These are phyloP conservation scores for Vulpes ferrilata DNA, from an alignment of 2,113 vertebrate genomes.

Conservation along the genomic window DNA sequence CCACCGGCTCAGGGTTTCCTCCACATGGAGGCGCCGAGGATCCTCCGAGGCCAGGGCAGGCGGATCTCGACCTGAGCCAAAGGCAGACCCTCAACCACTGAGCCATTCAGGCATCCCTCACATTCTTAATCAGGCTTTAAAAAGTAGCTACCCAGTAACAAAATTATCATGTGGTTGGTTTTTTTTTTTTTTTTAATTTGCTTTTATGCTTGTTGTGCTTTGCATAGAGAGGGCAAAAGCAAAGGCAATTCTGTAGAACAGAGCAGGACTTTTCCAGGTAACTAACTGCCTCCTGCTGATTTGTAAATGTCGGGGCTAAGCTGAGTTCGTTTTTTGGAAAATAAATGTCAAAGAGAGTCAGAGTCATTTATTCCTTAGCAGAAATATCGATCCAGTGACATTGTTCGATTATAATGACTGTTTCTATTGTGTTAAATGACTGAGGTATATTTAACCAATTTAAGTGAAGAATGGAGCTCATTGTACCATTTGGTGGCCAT, in stretches of 20 bases:
- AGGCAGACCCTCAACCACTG: too few species aligned
- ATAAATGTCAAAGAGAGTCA: conserved; percentile 67
- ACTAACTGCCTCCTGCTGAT: background rate
- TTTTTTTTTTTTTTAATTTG: background rate
- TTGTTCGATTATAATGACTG: conserved; percentile 73
- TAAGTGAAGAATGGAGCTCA: conserved; percentile 65
- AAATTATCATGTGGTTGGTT: background rate
- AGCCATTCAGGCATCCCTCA: too few species aligned
- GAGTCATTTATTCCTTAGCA: conserved; percentile 73
- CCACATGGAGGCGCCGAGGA: too few species aligned
- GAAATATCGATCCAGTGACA: conserved; percentile 73
- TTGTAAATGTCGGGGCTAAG: background rate
- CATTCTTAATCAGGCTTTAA: conserved; percentile 6
- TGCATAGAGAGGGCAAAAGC: background rate
- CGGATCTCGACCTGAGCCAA: too few species aligned
- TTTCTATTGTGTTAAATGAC: conserved; percentile 72
- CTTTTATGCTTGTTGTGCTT: background rate
- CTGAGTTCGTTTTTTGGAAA: conserved; percentile 56
- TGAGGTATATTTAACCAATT: conserved; percentile 75
- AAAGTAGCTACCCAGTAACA: background rate
- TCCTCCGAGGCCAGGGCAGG: too few species aligned
- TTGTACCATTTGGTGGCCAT: background rate
- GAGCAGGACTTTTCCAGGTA: background rate
- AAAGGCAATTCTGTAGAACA: background rate
- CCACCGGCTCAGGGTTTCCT: too few species aligned